These are phyloP conservation scores for Pelobates fuscus DNA, from an alignment of 2,113 vertebrate genomes.

Conservation along the genomic window DNA sequence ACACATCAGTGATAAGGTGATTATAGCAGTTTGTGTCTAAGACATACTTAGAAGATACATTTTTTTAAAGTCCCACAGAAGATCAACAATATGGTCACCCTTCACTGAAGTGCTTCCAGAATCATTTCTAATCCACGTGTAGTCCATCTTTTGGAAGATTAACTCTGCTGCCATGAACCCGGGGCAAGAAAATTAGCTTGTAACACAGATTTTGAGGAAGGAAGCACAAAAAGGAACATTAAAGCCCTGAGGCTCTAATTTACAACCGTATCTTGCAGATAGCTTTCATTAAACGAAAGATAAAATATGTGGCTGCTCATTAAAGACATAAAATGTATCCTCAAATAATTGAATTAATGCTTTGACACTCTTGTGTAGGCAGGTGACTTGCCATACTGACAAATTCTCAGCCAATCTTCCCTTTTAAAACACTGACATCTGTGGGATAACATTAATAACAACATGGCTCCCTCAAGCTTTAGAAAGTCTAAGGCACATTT, in stretches of 20 bases:
- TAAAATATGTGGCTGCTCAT: neutral
- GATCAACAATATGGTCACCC: no score
- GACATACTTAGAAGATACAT: no score
- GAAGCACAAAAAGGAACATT: no score
- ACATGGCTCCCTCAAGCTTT: neutral
- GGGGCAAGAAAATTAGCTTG: no score
- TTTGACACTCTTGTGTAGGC: neutral
- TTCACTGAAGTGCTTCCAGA: slow-evolving; percentile 5
- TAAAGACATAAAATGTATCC: neutral
- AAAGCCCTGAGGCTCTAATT: no score
- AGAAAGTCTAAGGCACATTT: neutral
- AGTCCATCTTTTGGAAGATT: neutral
- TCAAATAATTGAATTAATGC: neutral
- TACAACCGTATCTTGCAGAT: neutral
- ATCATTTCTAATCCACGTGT: neutral
- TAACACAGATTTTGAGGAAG: no score
- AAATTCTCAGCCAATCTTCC: neutral
- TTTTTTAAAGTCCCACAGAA: no score
- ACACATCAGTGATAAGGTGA: no score
- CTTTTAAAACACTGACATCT: neutral
- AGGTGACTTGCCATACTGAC: neutral
- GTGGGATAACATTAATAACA: neutral
- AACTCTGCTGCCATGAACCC: no score
- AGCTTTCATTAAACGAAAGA: neutral
- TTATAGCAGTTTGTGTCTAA: no score